A percentile compares a stretch with the other conserved stretches of the same genome.
phyloP scores from a whole-genome alignment of 2,113 vertebrate genomes.

The Mobula hypostoma region DNA sequence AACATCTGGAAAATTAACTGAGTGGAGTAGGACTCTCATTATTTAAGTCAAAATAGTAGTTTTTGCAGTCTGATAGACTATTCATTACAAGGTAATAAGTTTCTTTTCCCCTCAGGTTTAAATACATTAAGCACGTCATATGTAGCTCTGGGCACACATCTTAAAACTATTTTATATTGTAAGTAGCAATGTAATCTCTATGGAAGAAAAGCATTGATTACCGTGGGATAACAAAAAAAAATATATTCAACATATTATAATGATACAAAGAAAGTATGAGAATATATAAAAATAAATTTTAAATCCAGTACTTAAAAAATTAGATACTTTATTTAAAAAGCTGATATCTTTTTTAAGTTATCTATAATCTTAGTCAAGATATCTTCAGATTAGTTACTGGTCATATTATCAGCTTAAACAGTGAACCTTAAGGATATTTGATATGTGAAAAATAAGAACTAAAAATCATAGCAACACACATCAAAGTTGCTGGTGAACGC shows the following conservation, averaged over 20 bases:
- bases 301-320: not conserved
- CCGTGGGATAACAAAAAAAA: not conserved
- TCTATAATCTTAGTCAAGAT: not conserved
- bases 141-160: not conserved
- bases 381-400: not conserved
- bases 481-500: no score
- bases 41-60: not conserved
- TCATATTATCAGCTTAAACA: not conserved
- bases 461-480: not conserved
- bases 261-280: not conserved
- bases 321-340: not conserved
- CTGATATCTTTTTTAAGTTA: not conserved
- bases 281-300: not conserved
- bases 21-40: not conserved
- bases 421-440: not conserved
- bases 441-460: not conserved
- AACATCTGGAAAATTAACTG: not conserved
- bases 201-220: not conserved
- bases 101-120: not conserved
- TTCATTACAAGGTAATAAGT: not conserved
- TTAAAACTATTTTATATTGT: not conserved
- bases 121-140: not conserved
- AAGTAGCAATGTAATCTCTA: not conserved
- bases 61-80: not conserved
- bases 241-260: not conserved